Base-by-base conservation (phyloP, 2,797 vertebrate genomes). In the Notolepis coatsorum region DNA sequence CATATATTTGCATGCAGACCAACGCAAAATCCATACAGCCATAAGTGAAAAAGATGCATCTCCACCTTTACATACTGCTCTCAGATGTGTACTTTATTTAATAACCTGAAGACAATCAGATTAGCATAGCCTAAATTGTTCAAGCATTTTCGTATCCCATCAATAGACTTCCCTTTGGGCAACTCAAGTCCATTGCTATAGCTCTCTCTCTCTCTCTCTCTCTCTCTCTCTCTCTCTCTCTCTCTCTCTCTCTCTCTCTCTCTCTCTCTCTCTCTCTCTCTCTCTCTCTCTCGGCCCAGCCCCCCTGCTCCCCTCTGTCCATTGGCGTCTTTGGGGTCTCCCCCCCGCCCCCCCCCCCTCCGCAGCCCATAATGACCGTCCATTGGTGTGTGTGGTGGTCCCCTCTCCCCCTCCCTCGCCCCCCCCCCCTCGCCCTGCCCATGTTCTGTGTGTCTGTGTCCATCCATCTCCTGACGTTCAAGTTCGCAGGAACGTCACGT, bases 401-500 rank as follows among this genome's bases (percentile, higher is more conserved):
- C 82, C 91, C 88, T 88, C 93, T 89, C 94, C 94, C 94, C 94
- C 94, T 93, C 93, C 93, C 91, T 85, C 92, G 90, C 92, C 85
- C 91, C 92, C 85, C 91, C 92, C 77, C 86, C 91, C 92, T 94
- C 84, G 94, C 94, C 95, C 95, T 95, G 95, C 95, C 94, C 94
- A 94, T 93, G 95, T 96, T 94, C 92, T 95, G 90, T 93, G 87
- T 92, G 94, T 94, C 94, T 95, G 92, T 93, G 93, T 95, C 92
- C 91, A 95, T 96, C 94, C 95, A 93, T 94, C 95, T 95, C 95
- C 95, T 95, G 95, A 96, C 96, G 96, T 97, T 97, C 96, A 98
- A 98, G 96, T 98, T 98, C 95, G 95, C 90, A 93, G 95, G 94
- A 93, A 96, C 96, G 95, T 98, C 96, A 98, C 96, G 96, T 98